Conservation (phyloP, 2,113 vertebrate genomes). For the Mormyrus iriodes region DNA sequence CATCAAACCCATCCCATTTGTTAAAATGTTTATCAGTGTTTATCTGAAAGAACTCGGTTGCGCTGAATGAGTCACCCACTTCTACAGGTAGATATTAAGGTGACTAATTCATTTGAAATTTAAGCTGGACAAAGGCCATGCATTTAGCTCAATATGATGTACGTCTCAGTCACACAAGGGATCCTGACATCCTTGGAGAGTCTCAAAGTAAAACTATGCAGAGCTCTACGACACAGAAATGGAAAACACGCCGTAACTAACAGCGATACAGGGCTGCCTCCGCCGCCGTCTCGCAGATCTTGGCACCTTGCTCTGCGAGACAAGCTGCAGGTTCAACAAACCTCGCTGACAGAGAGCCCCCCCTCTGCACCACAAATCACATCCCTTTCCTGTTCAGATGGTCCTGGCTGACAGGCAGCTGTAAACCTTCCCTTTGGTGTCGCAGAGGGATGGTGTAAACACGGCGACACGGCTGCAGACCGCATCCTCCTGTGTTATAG, state of each 20-base stretch:
- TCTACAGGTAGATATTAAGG: not conserved
- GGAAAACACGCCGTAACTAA: conserved; percentile 15
- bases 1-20: not conserved
- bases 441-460: conserved; percentile 22
- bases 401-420: conserved; percentile 25
- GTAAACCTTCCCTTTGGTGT: conserved; percentile 31
- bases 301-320: conserved; percentile 17
- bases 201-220: not conserved
- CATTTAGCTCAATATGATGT: not conserved
- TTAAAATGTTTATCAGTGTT: not conserved
- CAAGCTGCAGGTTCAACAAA: conserved; percentile 22
- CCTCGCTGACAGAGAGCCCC: conserved; percentile 13
- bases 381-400: conserved; percentile 37
- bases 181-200: not conserved
- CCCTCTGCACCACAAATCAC: conserved; percentile 32
- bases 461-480: conserved; percentile 26
- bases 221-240: not conserved
- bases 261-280: not conserved
- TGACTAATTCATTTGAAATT: not conserved
- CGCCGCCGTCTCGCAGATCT: conserved; percentile 11
- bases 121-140: not conserved
- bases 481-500: not conserved
- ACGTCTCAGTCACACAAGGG: not conserved
- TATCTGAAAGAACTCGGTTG: not conserved
- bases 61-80: not conserved